Evolutionary conservation across 1,140 invertebrate genomes (phyloP).

Genomic region (Chrysoperla carnea): DNA sequence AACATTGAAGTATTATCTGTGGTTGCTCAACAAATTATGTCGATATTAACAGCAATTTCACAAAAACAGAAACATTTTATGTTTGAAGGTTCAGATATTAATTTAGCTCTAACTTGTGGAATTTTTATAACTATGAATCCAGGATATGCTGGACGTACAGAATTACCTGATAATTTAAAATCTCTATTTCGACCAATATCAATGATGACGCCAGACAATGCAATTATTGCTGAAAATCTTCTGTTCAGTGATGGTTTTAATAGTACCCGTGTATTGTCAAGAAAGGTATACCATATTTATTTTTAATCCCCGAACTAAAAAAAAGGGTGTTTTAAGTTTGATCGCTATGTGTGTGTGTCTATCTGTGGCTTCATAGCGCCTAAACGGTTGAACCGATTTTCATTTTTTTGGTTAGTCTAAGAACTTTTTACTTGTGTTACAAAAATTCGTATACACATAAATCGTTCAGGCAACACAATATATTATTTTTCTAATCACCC

Average conservation of each 20-base stretch:
- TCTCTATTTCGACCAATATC: slow-evolving; percentile 86
- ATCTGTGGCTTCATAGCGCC: too few species aligned
- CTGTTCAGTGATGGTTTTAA: slow-evolving; percentile 78
- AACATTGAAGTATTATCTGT: slow-evolving; percentile 82
- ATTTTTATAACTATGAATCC: slow-evolving; percentile 91
- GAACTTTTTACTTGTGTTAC: too few species aligned
- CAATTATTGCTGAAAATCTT: slow-evolving; percentile 75
- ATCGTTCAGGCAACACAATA: not conserved
- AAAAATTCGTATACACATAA: not conserved
- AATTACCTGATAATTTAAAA: slow-evolving; percentile 81
- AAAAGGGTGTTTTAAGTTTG: too few species aligned
- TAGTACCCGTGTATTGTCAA: slow-evolving; percentile 56
- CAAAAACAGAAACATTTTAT: slow-evolving; percentile 43
- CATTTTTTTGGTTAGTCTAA: too few species aligned
- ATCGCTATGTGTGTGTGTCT: too few species aligned
- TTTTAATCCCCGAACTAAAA: too few species aligned
- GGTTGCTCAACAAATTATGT: slow-evolving; percentile 66
- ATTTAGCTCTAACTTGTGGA: slow-evolving; percentile 55
- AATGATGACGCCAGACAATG: slow-evolving; percentile 85
- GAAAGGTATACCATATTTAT: slow-evolving; percentile 57
- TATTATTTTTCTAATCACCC: too few species aligned
- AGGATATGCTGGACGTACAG: slow-evolving; percentile 74
- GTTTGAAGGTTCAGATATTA: slow-evolving; percentile 65
- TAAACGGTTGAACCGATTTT: too few species aligned
- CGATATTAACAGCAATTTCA: slow-evolving; percentile 50